Evolutionary conservation across 2,888 invertebrate species (phyloP).

Genomic region (Cosmia trapezina): DNA sequence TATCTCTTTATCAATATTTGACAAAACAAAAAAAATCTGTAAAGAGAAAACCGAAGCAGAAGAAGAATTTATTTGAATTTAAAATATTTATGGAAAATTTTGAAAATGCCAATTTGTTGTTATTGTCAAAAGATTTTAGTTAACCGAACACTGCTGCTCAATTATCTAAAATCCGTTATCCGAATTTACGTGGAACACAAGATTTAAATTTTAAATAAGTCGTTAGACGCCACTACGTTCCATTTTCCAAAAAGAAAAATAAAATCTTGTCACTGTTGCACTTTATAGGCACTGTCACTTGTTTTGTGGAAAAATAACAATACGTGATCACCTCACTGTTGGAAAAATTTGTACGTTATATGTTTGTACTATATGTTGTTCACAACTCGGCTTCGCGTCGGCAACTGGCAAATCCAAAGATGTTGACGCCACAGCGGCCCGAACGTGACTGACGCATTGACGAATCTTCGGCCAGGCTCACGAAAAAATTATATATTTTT

Average conservation of each 20-base stretch:
- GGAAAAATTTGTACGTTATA: slow-evolving; percentile 86
- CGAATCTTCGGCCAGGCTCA: slow-evolving; percentile 87
- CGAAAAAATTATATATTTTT: slow-evolving; percentile 89
- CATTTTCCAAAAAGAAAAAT: slow-evolving; percentile 69
- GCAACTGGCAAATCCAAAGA: slow-evolving; percentile 80
- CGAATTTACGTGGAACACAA: slow-evolving; percentile 76
- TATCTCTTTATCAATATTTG: slow-evolving; percentile 69
- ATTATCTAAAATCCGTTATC: slow-evolving; percentile 82
- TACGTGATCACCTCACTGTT: slow-evolving; percentile 85
- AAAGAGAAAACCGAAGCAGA: slow-evolving; percentile 85
- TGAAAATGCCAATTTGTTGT: slow-evolving; percentile 70
- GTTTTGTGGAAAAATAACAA: slow-evolving; percentile 71
- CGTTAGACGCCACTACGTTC: slow-evolving; percentile 75
- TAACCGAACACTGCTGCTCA: slow-evolving; percentile 80
- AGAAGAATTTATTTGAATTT: slow-evolving; percentile 80
- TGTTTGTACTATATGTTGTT: slow-evolving; percentile 88
- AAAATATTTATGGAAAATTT: slow-evolving; percentile 60
- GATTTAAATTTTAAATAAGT: slow-evolving; percentile 72
- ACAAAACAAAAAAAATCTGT: slow-evolving; percentile 81
- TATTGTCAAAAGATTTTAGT: slow-evolving; percentile 76
- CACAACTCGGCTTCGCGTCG: slow-evolving; percentile 84
- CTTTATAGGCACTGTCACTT: slow-evolving; percentile 86
- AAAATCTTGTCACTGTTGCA: slow-evolving; percentile 77
- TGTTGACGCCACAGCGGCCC: slow-evolving; percentile 85
- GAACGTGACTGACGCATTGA: slow-evolving; percentile 88